A percentile compares a stretch with the other conserved stretches of the same genome.
phyloP scores from a whole-genome alignment of 2,797 vertebrate genomes.

The Alca torda region DNA sequence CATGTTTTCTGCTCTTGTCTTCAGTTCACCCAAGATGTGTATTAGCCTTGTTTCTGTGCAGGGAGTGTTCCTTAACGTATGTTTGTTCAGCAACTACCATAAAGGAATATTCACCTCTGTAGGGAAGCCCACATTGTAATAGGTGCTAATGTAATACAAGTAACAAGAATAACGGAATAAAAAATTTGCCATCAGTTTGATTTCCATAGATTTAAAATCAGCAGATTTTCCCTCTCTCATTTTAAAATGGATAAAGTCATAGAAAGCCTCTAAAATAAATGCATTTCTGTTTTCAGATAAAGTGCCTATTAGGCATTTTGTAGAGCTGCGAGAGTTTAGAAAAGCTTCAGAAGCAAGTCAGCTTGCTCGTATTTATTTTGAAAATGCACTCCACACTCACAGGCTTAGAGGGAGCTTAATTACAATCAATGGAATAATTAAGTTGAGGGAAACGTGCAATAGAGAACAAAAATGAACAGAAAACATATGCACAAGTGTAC shows the following conservation, averaged over 20 bases:
- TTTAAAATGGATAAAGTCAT: neutral
- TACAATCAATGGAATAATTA: constrained; percentile 73
- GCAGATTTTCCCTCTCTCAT: neutral
- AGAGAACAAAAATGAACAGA: constrained; percentile 69
- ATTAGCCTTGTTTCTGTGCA: neutral
- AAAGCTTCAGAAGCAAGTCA: constrained; percentile 32
- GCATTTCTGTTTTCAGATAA: neutral
- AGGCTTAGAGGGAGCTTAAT: constrained; percentile 67
- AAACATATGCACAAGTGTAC: constrained; percentile 67
- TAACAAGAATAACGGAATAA: neutral
- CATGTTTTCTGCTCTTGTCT: neutral
- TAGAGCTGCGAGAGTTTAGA: constrained; percentile 1
- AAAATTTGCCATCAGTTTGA: neutral
- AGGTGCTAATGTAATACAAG: neutral
- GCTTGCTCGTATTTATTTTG: constrained; percentile 59
- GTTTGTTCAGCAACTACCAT: neutral
- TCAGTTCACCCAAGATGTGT: neutral
- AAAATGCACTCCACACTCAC: constrained; percentile 53
- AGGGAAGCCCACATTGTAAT: neutral
- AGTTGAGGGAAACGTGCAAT: constrained; percentile 57
- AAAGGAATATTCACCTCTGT: neutral
- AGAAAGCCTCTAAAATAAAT: neutral
- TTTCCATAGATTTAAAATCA: neutral
- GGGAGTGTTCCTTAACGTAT: neutral
- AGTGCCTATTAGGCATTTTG: constrained; percentile 9